Evolutionary conservation across 2,888 invertebrate species (phyloP).

Genomic region (Meta bourneti): DNA sequence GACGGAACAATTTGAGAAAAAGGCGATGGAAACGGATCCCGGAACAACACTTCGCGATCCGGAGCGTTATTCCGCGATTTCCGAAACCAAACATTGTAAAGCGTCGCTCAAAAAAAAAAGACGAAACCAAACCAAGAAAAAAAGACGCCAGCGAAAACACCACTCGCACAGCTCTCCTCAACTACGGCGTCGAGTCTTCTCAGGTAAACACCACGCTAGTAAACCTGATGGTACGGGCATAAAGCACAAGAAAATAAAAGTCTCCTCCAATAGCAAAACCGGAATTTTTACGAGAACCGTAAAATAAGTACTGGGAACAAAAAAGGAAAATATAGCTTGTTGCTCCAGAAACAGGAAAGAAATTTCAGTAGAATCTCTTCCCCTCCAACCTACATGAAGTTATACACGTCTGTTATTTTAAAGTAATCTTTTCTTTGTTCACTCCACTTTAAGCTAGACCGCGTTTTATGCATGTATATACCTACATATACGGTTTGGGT

Average conservation of each 20-base stretch:
- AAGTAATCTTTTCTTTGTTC: constrained; percentile 32
- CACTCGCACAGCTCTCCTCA: background rate
- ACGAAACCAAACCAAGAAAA: background rate
- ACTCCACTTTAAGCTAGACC: background rate
- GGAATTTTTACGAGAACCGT: constrained; percentile 58
- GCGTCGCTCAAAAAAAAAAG: background rate
- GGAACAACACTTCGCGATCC: background rate
- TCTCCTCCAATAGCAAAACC: constrained; percentile 34
- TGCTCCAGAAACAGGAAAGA: constrained; percentile 43
- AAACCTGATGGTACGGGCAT: background rate
- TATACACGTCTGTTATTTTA: constrained; percentile 40
- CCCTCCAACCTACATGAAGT: background rate
- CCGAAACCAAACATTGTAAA: background rate
- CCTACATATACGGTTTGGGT: background rate
- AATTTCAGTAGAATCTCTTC: constrained; percentile 20
- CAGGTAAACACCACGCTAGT: background rate
- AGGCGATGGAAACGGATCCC: background rate
- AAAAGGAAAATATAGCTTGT: constrained; percentile 49
- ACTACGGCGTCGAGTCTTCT: background rate
- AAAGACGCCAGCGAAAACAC: background rate
- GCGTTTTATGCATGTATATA: background rate
- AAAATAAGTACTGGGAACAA: constrained; percentile 53
- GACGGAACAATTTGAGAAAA: background rate
- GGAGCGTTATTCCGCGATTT: background rate
- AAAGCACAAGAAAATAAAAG: constrained; percentile 5